Evolutionary conservation across 2,113 vertebrate genomes (phyloP), one percentile per base, ranked within the genome.

Genomic region (Dicaeum eximium): DNA sequence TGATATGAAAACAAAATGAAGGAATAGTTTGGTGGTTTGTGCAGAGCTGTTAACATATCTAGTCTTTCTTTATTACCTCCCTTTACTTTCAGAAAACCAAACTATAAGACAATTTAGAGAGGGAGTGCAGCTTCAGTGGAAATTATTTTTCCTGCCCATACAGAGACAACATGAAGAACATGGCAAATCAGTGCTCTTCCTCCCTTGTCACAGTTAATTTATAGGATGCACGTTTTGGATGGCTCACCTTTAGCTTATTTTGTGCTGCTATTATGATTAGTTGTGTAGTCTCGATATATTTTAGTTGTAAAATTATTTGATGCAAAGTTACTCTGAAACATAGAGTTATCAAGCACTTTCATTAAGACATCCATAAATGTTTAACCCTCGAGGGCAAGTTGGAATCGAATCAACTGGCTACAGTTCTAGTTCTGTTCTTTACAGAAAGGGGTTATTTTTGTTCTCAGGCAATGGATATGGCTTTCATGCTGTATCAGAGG

Each of bases 221-320:
- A 81, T 13, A 62, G 0, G 1, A 30, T 0, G 1, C 11, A 15
- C 37, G 19, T 78, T 88, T 4, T 1, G 10, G 20, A 20, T 58
- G 57, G 11, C 15, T 72, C 44, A 50, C 4, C 62, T 71, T 80
- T 47, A 72, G 3, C 16, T 21, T 58, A 35, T 45, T 54, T 24
- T 58, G 21, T 58, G 25, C 11, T 67, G 10, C 23, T 75, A 28
- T 64, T 58, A 23, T 57, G 42, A 74, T 75, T 71, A 60, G 47
- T 58, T 64, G 4, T 38, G 23, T 51, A 33, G 8, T 66, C 33
- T 86, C 4, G 1, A 27, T 60, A 38, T 17, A 50, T 60, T 80
- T 82, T 3, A 19, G 44, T 22, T 66, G 25, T 23, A 54, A 35
- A 71, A 42, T 85, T 45, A 37, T 42, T 82, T 88, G 28, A 45